Evolutionary conservation across 2,797 vertebrate genomes (phyloP).

Genomic region (Orientallactaga sibirica): DNA sequence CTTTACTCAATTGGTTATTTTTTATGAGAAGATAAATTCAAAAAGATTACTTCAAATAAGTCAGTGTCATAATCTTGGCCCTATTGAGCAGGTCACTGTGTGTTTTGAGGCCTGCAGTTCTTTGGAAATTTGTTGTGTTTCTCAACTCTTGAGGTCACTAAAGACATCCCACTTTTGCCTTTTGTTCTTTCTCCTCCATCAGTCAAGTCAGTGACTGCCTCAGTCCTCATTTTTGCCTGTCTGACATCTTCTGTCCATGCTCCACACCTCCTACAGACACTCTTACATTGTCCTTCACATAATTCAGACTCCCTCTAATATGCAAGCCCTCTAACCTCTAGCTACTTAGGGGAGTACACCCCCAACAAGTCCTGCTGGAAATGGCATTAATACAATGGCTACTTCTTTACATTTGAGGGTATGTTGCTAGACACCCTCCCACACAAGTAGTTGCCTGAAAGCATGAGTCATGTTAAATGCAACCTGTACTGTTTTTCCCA

Average conservation of each 20-base stretch:
- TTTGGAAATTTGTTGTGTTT: neutral
- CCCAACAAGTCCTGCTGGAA: neutral
- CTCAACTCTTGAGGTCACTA: neutral
- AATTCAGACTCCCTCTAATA: neutral
- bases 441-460: no score
- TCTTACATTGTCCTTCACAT: neutral
- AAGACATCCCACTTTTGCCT: neutral
- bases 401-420: neutral
- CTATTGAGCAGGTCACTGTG: neutral
- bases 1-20: neutral
- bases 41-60: conserved; percentile 4
- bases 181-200: neutral
- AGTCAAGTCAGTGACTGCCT: neutral
- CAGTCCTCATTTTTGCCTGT: neutral
- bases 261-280: neutral
- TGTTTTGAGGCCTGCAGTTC: fast-evolving
- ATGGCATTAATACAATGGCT: neutral
- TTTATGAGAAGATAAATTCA: conserved; percentile 16
- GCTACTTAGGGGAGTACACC: neutral
- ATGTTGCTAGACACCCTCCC: neutral
- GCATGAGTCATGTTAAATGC: no score
- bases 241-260: neutral
- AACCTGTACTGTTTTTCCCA: neutral
- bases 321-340: neutral
- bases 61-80: neutral